Evolutionary conservation across 2,888 invertebrate genomes (phyloP), one percentile per base, ranked within the genome.

Genomic region (Panzeria rudis): DNA sequence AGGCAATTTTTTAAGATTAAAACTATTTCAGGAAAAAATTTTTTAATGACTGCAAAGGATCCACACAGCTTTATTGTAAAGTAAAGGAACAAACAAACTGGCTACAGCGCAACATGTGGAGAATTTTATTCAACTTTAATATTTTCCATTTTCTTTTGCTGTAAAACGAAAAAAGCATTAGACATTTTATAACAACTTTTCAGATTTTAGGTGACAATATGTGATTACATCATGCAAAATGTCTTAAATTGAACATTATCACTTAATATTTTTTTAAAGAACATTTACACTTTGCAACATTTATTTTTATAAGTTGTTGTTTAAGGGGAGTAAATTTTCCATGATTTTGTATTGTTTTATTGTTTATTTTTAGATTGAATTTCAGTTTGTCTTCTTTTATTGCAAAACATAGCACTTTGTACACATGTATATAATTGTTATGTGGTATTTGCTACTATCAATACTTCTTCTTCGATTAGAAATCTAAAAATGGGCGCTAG

Each of bases 221-320:
- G 15, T 72, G 35, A 8, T 44, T 20, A 25, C 6, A 38, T 25
- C 7, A 23, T 17, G 29, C 13, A 66, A 17, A 44, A 32, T 3
- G 15, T 78, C 41, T 62, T 54, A 32, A 79, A 32, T 56, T 47
- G 44, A 83, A 59, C 38, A 72, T 71, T 71, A 52, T 50, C 77
- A 72, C 64, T 71, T 52, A 25, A 47, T 20, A 35, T 68, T 64
- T 50, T 35, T 59, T 3, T 8, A 25, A 47, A 20, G 29, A 41
- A 68, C 59, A 69, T 56, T 69, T 50, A 71, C 71, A 76, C 76
- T 64, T 76, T 71, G 56, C 69, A 77, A 71, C 25, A 50, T 47
- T 56, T 64, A 50, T 62, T 80, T 64, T 15, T 72, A 20, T 32
- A 23, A 72, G 23, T 44, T 52, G 29, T 41, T 69, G 41, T 29